phyloP scores from a whole-genome alignment of 2,888 invertebrate species.

The Amphipoea lucens region DNA sequence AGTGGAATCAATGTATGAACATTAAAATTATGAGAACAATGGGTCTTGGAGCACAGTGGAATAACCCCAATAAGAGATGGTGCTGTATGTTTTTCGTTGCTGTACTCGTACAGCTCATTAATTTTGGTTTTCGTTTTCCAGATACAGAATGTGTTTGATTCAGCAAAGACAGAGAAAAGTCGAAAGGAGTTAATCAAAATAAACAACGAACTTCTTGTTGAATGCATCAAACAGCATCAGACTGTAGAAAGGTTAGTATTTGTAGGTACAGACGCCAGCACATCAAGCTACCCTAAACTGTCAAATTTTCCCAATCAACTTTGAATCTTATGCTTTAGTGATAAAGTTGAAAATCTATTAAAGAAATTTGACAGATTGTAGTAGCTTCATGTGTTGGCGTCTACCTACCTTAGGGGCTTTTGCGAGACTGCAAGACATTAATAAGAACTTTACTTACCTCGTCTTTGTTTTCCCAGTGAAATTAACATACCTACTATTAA shows the following conservation, averaged over 20 bases:
- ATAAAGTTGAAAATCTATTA: too few species aligned
- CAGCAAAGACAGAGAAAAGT: conserved; percentile 59
- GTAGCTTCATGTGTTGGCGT: too few species aligned
- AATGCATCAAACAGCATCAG: conserved; percentile 84
- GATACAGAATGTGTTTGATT: conserved; percentile 72
- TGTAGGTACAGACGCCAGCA: neutral
- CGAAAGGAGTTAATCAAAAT: conserved; percentile 60
- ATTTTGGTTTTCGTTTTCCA: conserved; percentile 55
- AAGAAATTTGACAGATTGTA: too few species aligned
- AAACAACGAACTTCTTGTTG: conserved; percentile 75
- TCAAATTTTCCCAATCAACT: too few species aligned
- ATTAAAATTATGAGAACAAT: too few species aligned
- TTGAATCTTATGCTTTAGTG: too few species aligned
- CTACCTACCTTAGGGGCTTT: neutral
- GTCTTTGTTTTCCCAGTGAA: neutral
- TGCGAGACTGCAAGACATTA: neutral
- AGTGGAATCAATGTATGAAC: too few species aligned
- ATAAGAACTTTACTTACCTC: too few species aligned
- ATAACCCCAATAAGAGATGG: too few species aligned
- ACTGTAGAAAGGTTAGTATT: conserved; percentile 76
- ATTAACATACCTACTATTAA: neutral
- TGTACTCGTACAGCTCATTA: neutral
- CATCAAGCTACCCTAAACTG: too few species aligned
- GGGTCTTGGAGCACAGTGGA: too few species aligned
- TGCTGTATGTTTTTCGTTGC: neutral